phyloP scores from a whole-genome alignment of 1,140 invertebrate species.

The Eriosoma lanigerum region DNA sequence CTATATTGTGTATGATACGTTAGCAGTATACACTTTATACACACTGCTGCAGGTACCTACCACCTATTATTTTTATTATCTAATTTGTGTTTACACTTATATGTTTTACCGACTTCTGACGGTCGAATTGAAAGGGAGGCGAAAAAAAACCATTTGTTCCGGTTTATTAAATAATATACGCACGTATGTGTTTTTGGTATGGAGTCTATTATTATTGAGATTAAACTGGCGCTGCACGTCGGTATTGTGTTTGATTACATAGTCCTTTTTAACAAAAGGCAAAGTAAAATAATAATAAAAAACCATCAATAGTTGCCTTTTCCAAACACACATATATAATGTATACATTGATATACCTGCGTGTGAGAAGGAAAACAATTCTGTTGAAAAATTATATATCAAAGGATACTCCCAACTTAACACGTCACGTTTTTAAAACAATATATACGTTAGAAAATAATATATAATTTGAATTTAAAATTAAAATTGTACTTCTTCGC shows the following conservation, averaged over 20 bases:
- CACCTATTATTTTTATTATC: not conserved
- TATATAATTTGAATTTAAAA: too few species aligned
- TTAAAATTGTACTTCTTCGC: too few species aligned
- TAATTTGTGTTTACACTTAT: constrained; percentile 42
- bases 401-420: not conserved
- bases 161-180: constrained; percentile 25
- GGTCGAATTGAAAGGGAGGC: not conserved
- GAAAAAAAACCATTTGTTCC: constrained; percentile 46
- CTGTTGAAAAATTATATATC: not conserved
- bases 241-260: constrained; percentile 36
- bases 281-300: not conserved
- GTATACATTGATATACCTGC: too few species aligned
- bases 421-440: not conserved
- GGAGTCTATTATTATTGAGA: constrained; percentile 20
- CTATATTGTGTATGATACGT: too few species aligned
- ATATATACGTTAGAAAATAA: not conserved
- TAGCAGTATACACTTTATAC: too few species aligned
- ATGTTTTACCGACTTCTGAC: not conserved
- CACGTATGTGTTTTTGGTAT: not conserved
- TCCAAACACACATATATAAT: not conserved
- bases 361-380: not conserved
- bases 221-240: constrained; percentile 11
- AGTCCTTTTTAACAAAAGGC: constrained; percentile 11
- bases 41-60: constrained; percentile 29
- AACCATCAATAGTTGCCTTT: not conserved